A percentile compares a stretch with the other conserved stretches of the same genome.
Evolutionary conservation across 1,140 invertebrate species (phyloP).

Genomic region (Halictus rubicundus): DNA sequence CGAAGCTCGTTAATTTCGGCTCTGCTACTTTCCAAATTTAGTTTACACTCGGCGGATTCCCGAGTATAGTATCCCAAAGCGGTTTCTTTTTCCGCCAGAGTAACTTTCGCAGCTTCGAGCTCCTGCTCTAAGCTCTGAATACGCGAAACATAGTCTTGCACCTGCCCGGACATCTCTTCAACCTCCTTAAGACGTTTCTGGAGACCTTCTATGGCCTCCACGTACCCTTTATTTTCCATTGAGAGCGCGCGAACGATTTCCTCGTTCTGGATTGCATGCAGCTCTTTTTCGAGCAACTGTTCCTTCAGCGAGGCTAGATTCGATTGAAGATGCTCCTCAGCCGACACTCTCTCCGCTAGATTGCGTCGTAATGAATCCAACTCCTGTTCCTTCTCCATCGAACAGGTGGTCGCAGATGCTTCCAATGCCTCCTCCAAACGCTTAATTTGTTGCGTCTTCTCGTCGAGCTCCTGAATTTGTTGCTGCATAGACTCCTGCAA

Average conservation of each 20-base stretch:
- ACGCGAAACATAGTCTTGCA: conserved; percentile 46
- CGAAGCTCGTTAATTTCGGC: conserved; percentile 6
- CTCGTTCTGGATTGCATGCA: conserved; percentile 46
- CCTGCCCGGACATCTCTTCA: conserved; percentile 16
- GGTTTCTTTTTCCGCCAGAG: conserved; percentile 52
- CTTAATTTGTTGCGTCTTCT: conserved; percentile 78
- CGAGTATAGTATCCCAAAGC: conserved; percentile 41
- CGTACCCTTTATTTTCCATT: conserved; percentile 59
- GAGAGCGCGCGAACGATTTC: conserved; percentile 53
- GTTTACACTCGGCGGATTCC: conserved; percentile 2
- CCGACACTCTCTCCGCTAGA: conserved; percentile 59
- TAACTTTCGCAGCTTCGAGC: conserved; percentile 40
- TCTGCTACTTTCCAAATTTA: conserved; percentile 6
- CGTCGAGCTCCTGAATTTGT: conserved; percentile 77
- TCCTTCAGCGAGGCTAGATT: conserved; percentile 45
- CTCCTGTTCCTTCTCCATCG: conserved; percentile 22
- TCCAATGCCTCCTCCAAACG: conserved; percentile 64
- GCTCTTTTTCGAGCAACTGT: conserved; percentile 45
- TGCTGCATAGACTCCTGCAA: conserved; percentile 61
- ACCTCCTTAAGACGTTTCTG: conserved; percentile 57
- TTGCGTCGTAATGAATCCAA: conserved; percentile 49
- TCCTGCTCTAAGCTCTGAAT: conserved; percentile 71
- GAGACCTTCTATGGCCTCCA: conserved; percentile 53
- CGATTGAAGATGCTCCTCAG: conserved; percentile 45
- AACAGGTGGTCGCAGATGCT: neutral